phyloP scores from a whole-genome alignment of 2,113 vertebrate genomes.

The Chiloscyllium plagiosum region DNA sequence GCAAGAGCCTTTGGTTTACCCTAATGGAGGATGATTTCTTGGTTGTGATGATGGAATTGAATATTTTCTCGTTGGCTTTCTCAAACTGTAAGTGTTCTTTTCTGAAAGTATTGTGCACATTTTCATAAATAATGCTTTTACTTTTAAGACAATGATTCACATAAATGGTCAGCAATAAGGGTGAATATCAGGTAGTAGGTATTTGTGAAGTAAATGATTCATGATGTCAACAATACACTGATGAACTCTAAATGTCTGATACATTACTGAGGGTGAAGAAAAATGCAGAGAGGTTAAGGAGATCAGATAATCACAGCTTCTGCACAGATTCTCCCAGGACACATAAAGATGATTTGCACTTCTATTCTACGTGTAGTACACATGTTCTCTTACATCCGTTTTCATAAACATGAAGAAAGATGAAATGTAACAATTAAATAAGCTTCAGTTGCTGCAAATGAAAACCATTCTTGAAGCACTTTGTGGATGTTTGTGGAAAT shows the following conservation, averaged over 20 bases:
- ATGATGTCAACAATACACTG: not conserved
- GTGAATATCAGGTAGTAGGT: not conserved
- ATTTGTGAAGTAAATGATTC: not conserved
- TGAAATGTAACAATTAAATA: constrained; percentile 15
- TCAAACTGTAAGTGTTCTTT: not conserved
- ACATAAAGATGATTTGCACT: not conserved
- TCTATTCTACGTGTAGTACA: not conserved
- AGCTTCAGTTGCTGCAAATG: not conserved
- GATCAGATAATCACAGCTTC: not conserved
- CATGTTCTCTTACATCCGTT: not conserved
- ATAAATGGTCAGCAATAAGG: not conserved
- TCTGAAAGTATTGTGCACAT: not conserved
- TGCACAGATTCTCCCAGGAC: not conserved
- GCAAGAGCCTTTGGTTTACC: not conserved
- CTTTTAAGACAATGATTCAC: not conserved
- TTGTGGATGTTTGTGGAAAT: not conserved
- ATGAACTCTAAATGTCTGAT: not conserved
- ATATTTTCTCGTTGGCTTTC: not conserved
- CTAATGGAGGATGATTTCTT: not conserved
- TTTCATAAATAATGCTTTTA: not conserved
- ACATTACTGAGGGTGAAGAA: not conserved
- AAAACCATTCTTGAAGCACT: not conserved
- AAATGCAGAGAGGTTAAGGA: not conserved
- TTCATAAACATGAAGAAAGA: not conserved
- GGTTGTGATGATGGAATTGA: not conserved